Evolutionary conservation across 2,797 vertebrate species (phyloP).

Genomic region (Chaenodraco wilsoni): DNA sequence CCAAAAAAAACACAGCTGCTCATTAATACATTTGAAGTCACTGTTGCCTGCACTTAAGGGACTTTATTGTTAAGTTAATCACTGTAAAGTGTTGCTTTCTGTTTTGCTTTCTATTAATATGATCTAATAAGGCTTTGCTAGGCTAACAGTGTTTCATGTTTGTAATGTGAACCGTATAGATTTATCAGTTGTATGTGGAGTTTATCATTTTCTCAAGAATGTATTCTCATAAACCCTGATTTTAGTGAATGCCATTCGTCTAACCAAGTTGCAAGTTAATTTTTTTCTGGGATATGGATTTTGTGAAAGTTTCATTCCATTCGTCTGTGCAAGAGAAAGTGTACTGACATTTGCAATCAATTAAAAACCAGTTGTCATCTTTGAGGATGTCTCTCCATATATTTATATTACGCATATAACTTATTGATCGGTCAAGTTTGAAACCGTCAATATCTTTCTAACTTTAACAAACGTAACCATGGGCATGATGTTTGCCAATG

Average conservation of each 20-base stretch:
- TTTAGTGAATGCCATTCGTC: not conserved
- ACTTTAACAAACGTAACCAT: no score
- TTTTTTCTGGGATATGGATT: no score
- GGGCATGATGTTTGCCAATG: no score
- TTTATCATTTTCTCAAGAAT: not conserved
- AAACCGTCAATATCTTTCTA: no score
- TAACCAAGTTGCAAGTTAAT: no score
- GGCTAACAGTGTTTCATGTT: not conserved
- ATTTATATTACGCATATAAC: not conserved
- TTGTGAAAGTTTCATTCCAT: constrained; percentile 8
- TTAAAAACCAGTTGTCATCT: constrained; percentile 5
- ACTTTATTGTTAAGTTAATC: constrained; percentile 12
- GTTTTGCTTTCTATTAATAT: not conserved
- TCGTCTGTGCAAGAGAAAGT: constrained; percentile 10
- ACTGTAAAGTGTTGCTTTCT: constrained; percentile 1
- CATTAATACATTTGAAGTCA: not conserved
- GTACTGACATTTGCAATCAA: constrained; percentile 36
- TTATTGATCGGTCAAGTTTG: no score
- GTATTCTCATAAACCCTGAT: not conserved
- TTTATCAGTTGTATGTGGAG: not conserved
- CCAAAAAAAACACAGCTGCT: constrained; percentile 5
- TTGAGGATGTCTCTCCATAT: not conserved
- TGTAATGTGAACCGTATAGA: not conserved
- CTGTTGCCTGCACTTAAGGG: constrained; percentile 18
- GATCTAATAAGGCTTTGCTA: constrained; percentile 4